Evolutionary conservation across 2,113 vertebrate species (phyloP), one percentile per base, ranked within the genome.

Genomic region (Vulpes lagopus): DNA sequence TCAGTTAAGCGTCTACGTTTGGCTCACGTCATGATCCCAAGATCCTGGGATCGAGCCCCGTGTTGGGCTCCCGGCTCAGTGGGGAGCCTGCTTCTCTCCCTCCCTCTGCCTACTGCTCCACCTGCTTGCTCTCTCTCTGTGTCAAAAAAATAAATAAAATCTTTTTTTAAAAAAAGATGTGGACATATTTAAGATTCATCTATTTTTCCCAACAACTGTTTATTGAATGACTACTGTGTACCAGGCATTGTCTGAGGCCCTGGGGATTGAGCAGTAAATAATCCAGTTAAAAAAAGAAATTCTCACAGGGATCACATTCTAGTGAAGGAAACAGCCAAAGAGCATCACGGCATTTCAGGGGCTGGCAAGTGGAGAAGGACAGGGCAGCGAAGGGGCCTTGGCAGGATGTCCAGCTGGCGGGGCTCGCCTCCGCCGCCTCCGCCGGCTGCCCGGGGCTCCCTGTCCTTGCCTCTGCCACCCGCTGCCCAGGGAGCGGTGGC

Each of bases 181-280:
- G 43, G 43, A 81, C 49, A 78, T 35, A 60, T 92, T 79, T 91
- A 91, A 96, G 51, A 62, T 83, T 93, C 12, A 38, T 84, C 67
- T 43, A 2, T 89, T 91, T 91, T 83, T 57, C 32, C 69, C 22
- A 51, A 74, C 65, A 64, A 38, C 38, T 76, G n/a, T 32, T 62
- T 62, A 94, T 79, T 93, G 76, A 67, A 60, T 60, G 57, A 35
- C 15, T 81, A 69, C 78, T 89, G n/a, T 91, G 15, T 79, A 32
- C 78, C 32, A 65, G 20, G 35, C 27, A 16, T 76, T 81, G 23
- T 74, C 10, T 62, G n/a, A 67, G 38, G 11, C 65, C 43, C 59
- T 67, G 55, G 74, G 60, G 27, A 84, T 57, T 14, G 12, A 84
- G 19, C 4, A 59, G 55, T n/a, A 19, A 79, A 80, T 49, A 90